Conservation (phyloP, 1,140 invertebrate genomes). For the Venturia canescens region DNA sequence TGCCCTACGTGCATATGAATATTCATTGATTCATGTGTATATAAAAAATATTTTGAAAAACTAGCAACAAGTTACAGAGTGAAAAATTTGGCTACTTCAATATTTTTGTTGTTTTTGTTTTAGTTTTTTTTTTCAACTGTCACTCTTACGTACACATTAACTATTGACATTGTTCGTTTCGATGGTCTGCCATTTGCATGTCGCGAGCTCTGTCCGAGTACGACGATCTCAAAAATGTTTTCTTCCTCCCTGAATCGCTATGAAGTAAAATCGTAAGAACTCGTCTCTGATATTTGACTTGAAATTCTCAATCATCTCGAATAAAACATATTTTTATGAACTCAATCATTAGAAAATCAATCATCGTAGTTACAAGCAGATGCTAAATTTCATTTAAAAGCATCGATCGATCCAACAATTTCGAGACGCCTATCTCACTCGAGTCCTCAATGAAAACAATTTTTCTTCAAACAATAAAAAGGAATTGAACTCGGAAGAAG, state of each 20-base stretch:
- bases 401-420: background rate
- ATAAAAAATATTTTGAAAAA: too few relatives aligned
- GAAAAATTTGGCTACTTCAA: slow-evolving; percentile 29
- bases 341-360: too few relatives aligned
- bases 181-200: slow-evolving; percentile 73
- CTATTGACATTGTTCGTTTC: slow-evolving; percentile 63
- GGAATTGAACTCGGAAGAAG: too few relatives aligned
- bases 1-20: too few relatives aligned
- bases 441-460: background rate
- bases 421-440: background rate
- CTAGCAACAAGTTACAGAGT: slow-evolving; percentile 12
- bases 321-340: too few relatives aligned
- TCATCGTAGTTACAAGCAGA: too few relatives aligned
- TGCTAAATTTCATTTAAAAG: background rate
- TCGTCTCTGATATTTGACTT: too few relatives aligned
- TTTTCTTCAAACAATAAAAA: background rate
- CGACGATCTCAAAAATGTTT: slow-evolving; percentile 59
- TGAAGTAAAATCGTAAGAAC: background rate
- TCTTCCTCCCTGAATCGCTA: background rate
- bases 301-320: too few relatives aligned
- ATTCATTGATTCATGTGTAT: too few relatives aligned
- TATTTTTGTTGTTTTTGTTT: too few relatives aligned
- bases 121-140: too few relatives aligned
- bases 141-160: slow-evolving; percentile 27
- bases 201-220: slow-evolving; percentile 70